Conservation (phyloP, 2,888 invertebrate genomes). For the Apodemia hepburni region DNA sequence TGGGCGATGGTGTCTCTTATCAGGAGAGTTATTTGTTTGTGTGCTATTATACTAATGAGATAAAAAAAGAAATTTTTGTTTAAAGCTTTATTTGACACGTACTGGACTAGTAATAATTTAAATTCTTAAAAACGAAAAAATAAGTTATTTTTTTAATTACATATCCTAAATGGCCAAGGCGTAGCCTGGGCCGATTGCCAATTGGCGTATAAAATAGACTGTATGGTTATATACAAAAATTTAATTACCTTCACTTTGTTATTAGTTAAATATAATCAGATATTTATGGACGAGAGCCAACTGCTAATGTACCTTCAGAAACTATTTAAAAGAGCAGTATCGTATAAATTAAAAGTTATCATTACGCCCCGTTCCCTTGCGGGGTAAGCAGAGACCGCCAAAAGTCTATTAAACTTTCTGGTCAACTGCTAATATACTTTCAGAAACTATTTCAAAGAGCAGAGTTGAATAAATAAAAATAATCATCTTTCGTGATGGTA, state of each 20-base stretch:
- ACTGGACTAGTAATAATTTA: no score
- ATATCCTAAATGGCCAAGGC: no score
- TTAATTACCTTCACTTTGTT: slow-evolving; percentile 5
- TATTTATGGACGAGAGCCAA: slow-evolving; percentile 5
- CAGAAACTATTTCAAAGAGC: not conserved
- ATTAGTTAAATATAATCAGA: not conserved
- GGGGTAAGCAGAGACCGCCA: no score
- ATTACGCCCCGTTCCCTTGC: not conserved
- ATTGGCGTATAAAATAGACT: not conserved
- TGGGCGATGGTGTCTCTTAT: no score
- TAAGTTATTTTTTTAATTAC: no score
- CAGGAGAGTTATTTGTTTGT: no score
- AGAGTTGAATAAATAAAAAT: not conserved
- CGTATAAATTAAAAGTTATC: not conserved
- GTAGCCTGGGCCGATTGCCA: not conserved
- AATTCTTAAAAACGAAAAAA: no score
- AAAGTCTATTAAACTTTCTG: no score
- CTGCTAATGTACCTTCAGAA: not conserved
- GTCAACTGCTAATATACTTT: not conserved
- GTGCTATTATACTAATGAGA: no score
- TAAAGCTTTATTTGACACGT: no score
- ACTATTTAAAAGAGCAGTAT: not conserved
- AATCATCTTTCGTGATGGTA: not conserved
- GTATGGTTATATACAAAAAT: not conserved
- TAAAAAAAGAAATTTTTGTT: no score